Evolutionary conservation across 2,113 vertebrate species (phyloP).

Genomic region (Cyphomyrus plagiostoma): DNA sequence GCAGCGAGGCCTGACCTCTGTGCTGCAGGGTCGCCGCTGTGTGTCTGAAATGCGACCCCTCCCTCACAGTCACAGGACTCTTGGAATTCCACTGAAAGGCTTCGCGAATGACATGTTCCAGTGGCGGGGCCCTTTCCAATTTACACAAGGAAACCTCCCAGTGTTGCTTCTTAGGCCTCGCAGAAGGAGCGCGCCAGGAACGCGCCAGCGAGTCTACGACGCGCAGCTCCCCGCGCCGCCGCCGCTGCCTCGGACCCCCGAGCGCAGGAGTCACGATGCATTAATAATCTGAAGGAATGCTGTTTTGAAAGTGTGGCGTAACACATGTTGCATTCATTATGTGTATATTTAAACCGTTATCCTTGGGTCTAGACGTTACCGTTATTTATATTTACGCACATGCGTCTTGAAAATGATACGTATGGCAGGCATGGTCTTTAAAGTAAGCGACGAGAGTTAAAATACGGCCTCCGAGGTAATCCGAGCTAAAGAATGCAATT

Average conservation of each 20-base stretch:
- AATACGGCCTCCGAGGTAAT: conserved; percentile 1
- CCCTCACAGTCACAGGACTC: conserved; percentile 3
- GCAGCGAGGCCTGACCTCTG: neutral
- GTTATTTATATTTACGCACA: conserved; percentile 13
- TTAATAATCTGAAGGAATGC: conserved; percentile 11
- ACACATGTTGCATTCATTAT: conserved; percentile 2
- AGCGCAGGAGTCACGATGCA: neutral
- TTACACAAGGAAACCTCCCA: neutral
- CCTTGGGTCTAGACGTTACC: conserved; percentile 7
- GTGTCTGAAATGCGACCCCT: conserved; percentile 7
- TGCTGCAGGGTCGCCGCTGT: neutral
- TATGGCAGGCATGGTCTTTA: conserved; percentile 13
- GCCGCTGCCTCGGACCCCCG: neutral
- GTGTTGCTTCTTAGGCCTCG: neutral
- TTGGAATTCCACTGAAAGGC: conserved; percentile 20
- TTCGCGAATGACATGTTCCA: neutral
- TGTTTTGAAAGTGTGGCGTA: neutral
- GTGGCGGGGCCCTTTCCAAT: neutral
- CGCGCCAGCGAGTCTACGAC: neutral
- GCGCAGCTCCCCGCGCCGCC: neutral
- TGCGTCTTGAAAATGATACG: conserved; percentile 13
- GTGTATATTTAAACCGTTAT: conserved; percentile 14
- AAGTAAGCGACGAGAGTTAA: conserved; percentile 7
- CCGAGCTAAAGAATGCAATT: conserved; percentile 13
- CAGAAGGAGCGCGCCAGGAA: neutral